Base-by-base conservation (phyloP, 2,113 vertebrate genomes). In the Bathybates hornii region DNA sequence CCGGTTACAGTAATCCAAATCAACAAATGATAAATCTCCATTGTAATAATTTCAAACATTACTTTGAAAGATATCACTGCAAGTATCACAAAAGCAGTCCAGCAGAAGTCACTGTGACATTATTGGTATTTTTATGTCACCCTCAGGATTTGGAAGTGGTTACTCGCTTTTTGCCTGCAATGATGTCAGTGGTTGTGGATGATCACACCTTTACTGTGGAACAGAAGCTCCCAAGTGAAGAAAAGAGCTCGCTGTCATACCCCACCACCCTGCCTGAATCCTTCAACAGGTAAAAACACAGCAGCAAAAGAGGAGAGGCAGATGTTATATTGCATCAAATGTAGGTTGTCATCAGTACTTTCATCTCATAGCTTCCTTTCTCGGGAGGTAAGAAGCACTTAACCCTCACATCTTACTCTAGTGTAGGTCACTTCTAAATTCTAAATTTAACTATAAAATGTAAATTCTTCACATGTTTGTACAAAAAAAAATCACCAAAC, bases 111-210 rank as follows among this genome's bases (percentile, higher is more conserved):
- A 71, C n/a, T 2, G 7, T 71, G 7, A 14, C 10, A 1, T 81
- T 17, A 1, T 41, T 0, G 16, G 3, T 53, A 9, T 45, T 7
- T 48, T 38, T n/a, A 38, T 29, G 43, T 50, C 7, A 1, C 57
- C 50, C 2, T 87, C 80, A 99, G 99, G 99, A 99, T 85, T 83
- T 95, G 9, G 99, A 99, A 85, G 90, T 99, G 63, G 97, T 99
- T 92, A 99, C 99, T 1, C 97, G 96, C 90, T 99, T 99, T 94
- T 95, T 99, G 86, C 99, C 99, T 0, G 96, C 97, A 86, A 96
- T 99, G 96, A 98, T 99, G 98, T 97, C 98, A 4, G 97, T 99
- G 4, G 97, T 99, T 92, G 98, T 99, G 79, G 99, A 99, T 1
- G 99, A 99, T 91, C 96, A 98, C 87, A 99, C 97, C 0, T 99